phyloP scores from a whole-genome alignment of 2,797 vertebrate genomes.

The Mionectes olivaceus region DNA sequence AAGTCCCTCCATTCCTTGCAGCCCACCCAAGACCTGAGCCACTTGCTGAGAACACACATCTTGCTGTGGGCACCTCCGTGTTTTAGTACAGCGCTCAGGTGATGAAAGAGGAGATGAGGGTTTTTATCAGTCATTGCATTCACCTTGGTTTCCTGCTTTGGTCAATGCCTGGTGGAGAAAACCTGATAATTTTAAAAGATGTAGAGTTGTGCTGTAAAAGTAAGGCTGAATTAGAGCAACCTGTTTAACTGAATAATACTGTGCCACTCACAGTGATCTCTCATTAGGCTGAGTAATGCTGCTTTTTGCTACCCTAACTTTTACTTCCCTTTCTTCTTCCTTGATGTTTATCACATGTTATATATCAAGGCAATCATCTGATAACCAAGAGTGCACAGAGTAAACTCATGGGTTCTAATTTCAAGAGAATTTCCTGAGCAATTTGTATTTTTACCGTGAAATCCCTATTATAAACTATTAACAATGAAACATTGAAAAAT shows the following conservation, averaged over 20 bases:
- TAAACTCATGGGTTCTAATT: neutral
- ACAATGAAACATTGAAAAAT: neutral
- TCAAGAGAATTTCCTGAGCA: neutral
- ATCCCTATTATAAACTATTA: neutral
- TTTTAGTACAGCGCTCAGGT: neutral
- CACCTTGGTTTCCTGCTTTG: neutral
- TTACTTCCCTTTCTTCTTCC: neutral
- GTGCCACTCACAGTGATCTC: neutral
- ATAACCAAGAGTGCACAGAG: neutral
- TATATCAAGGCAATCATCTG: neutral
- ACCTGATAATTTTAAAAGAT: neutral
- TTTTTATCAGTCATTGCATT: neutral
- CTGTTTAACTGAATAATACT: neutral
- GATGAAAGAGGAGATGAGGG: neutral
- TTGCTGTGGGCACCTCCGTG: rapidly evolving
- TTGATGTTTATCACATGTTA: neutral
- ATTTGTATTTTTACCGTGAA: neutral
- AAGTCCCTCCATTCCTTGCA: neutral
- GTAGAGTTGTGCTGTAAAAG: neutral
- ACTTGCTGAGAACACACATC: neutral
- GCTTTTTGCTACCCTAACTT: neutral
- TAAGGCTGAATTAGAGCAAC: neutral
- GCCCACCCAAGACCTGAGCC: too few species aligned
- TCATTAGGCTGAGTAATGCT: neutral
- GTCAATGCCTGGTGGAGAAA: neutral